Conservation (phyloP, 2,797 vertebrate species). For the Coluber constrictor region DNA sequence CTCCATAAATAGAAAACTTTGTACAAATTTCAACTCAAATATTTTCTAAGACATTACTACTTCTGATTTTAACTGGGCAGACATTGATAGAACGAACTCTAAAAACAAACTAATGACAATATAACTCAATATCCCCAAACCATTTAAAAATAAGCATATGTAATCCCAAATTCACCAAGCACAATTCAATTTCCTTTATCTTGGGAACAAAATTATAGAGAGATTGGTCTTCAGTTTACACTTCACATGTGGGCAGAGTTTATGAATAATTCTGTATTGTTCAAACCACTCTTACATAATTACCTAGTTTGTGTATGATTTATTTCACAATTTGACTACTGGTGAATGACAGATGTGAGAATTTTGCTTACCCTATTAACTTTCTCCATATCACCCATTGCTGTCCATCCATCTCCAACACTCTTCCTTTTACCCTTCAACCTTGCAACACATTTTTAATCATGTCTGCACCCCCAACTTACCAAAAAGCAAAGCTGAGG, state of each 20-base stretch:
- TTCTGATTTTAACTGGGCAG: background rate
- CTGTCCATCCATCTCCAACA: background rate
- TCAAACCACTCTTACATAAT: background rate
- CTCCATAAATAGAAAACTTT: background rate
- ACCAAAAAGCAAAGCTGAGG: slow-evolving; percentile 99
- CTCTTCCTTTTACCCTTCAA: background rate
- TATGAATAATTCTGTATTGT: background rate
- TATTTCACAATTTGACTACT: background rate
- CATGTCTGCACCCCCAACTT: slow-evolving; percentile 70
- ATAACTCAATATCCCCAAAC: background rate
- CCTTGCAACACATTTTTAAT: background rate
- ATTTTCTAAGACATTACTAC: background rate
- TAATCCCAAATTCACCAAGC: background rate
- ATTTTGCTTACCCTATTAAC: background rate
- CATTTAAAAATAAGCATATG: background rate
- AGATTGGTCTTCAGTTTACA: background rate
- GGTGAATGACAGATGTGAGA: no score
- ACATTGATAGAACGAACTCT: background rate
- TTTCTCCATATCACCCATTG: background rate
- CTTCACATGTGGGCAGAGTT: background rate
- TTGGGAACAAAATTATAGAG: background rate
- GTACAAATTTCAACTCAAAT: background rate
- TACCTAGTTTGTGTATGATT: background rate
- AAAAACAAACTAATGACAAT: background rate
- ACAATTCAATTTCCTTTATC: background rate